phyloP scores from a whole-genome alignment of 1,140 invertebrate species.

The Latrodectus geometricus region DNA sequence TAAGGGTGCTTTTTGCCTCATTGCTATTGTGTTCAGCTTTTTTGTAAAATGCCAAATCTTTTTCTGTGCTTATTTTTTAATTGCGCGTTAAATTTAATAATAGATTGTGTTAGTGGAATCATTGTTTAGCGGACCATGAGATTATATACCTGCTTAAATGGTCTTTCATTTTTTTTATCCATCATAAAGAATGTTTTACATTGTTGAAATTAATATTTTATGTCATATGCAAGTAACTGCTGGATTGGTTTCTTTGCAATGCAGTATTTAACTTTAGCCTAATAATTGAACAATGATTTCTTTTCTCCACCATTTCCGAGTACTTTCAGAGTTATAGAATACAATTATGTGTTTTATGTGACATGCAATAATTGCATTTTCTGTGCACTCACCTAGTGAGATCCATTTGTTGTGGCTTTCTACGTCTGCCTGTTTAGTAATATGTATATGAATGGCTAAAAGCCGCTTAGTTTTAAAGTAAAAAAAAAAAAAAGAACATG shows the following conservation, averaged over 20 bases:
- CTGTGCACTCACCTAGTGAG: constrained; percentile 58
- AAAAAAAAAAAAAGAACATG: constrained; percentile 19
- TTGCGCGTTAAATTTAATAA: constrained; percentile 2
- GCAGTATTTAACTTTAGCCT: not conserved
- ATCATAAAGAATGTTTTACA: not conserved
- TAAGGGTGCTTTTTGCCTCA: constrained; percentile 14
- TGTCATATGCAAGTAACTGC: not conserved
- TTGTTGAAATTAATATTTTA: not conserved
- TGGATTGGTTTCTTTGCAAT: too few species aligned
- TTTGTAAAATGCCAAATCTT: constrained; percentile 45
- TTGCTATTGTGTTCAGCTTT: not conserved
- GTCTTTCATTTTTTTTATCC: not conserved
- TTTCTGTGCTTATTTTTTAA: constrained; percentile 17
- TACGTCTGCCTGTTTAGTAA: constrained; percentile 56
- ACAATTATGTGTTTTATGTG: constrained; percentile 59
- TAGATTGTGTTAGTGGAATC: not conserved
- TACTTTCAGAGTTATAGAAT: constrained; percentile 30
- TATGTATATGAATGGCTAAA: constrained; percentile 40
- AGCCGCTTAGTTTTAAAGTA: constrained; percentile 51
- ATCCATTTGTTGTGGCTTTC: constrained; percentile 57
- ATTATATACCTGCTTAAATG: constrained; percentile 4
- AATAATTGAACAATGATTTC: not conserved
- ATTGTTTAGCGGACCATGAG: constrained; percentile 20
- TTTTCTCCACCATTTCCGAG: not conserved
- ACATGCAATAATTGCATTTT: constrained; percentile 61